A percentile compares a stretch with the other conserved stretches of the same genome.
These are phyloP conservation scores for Euplexia lucipara DNA, from an alignment of 2,888 invertebrate species.

Conservation along the genomic window DNA sequence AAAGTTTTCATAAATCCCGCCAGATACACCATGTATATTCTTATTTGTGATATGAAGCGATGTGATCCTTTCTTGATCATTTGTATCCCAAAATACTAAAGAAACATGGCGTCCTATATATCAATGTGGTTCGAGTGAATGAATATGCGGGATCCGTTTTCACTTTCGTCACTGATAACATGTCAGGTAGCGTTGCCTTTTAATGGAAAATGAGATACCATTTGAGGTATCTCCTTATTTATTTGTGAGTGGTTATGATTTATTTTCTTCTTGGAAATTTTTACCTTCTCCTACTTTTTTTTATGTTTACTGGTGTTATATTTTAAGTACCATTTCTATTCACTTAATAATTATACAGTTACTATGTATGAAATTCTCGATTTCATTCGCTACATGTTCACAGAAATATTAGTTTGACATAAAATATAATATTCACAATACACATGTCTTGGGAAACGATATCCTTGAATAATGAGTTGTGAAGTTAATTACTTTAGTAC, in stretches of 20 bases:
- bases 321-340: no score
- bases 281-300: background rate
- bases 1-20: background rate
- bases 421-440: no score
- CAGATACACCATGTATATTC: constrained; percentile 14
- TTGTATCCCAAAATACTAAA: constrained; percentile 52
- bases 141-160: constrained; percentile 63
- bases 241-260: constrained; percentile 15
- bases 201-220: constrained; percentile 53
- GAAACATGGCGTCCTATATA: constrained; percentile 40
- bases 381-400: no score
- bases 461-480: no score
- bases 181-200: constrained; percentile 63
- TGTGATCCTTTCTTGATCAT: constrained; percentile 53
- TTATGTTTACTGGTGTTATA: constrained; percentile 1
- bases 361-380: no score
- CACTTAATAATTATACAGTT: no score
- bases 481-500: no score
- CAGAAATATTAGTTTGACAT: no score
- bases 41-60: constrained; percentile 39
- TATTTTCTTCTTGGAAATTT: background rate
- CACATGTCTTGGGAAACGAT: no score
- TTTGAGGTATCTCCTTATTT: constrained; percentile 31
- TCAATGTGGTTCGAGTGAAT: constrained; percentile 47
- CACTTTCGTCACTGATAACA: constrained; percentile 67